These are phyloP conservation scores for Cheilosia vernalis DNA, from an alignment of 2,888 invertebrate species.

Conservation along the genomic window DNA sequence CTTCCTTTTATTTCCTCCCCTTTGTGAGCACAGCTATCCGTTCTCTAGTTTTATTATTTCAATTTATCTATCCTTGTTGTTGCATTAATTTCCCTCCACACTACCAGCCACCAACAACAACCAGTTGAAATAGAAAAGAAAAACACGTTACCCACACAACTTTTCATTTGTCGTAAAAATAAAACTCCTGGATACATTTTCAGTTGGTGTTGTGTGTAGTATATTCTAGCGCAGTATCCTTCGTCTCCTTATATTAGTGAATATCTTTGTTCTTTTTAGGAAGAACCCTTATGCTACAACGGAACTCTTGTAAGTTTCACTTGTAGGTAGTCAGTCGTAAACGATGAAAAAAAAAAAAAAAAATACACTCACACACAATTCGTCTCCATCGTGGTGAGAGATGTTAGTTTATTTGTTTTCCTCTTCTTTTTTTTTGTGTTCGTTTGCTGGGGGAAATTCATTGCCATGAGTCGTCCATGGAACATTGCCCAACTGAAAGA, in stretches of 20 bases:
- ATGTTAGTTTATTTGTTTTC: slow-evolving; percentile 26
- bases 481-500: background rate
- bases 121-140: slow-evolving; percentile 1
- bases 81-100: slow-evolving; percentile 15
- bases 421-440: background rate
- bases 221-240: slow-evolving; percentile 21
- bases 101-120: background rate
- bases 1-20: background rate
- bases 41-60: slow-evolving; percentile 18
- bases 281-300: background rate
- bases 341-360: background rate
- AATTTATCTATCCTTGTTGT: slow-evolving; percentile 29
- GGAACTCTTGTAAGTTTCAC: slow-evolving; percentile 10
- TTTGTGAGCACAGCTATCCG: background rate
- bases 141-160: slow-evolving; percentile 17
- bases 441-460: slow-evolving; percentile 5
- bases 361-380: slow-evolving; percentile 5
- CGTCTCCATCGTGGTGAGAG: slow-evolving; percentile 35
- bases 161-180: slow-evolving; percentile 40
- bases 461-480: slow-evolving; percentile 16
- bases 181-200: slow-evolving; percentile 31
- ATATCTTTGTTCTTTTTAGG: background rate
- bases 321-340: slow-evolving; percentile 15
- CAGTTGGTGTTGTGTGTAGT: background rate
- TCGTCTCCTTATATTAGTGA: slow-evolving; percentile 1